These are phyloP conservation scores for Tribolium freemani DNA, from an alignment of 2,888 invertebrate genomes.

Conservation along the genomic window DNA sequence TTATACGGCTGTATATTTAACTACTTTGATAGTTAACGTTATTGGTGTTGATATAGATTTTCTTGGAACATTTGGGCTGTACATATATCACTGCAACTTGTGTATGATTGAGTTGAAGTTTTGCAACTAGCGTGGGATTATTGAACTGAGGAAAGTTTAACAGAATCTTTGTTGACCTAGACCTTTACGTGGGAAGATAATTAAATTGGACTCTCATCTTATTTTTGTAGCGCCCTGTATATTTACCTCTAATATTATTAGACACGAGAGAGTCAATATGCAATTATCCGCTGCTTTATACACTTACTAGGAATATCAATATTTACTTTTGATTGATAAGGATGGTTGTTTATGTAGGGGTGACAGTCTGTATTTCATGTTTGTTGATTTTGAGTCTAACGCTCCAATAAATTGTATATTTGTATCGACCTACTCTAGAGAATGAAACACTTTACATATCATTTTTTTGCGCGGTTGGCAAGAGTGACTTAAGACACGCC, in stretches of 20 bases:
- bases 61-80: not conserved
- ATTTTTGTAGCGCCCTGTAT: not conserved
- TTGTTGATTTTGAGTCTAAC: not conserved
- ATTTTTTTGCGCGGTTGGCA: not conserved
- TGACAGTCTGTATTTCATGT: not conserved
- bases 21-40: conserved; percentile 12
- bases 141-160: not conserved
- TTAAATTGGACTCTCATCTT: not conserved
- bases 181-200: conserved; percentile 4
- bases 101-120: conserved; percentile 4
- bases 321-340: not conserved
- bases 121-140: conserved; percentile 1
- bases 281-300: not conserved
- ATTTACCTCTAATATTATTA: not conserved
- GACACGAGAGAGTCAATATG: not conserved
- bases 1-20: not conserved
- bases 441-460: too few species aligned
- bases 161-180: not conserved
- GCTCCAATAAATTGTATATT: not conserved
- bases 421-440: not conserved
- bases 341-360: not conserved
- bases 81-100: not conserved
- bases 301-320: not conserved
- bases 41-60: not conserved
- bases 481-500: conserved; percentile 5